Evolutionary conservation across 2,113 vertebrate species (phyloP), one percentile per base, ranked within the genome.

Genomic region (Passer montanus): DNA sequence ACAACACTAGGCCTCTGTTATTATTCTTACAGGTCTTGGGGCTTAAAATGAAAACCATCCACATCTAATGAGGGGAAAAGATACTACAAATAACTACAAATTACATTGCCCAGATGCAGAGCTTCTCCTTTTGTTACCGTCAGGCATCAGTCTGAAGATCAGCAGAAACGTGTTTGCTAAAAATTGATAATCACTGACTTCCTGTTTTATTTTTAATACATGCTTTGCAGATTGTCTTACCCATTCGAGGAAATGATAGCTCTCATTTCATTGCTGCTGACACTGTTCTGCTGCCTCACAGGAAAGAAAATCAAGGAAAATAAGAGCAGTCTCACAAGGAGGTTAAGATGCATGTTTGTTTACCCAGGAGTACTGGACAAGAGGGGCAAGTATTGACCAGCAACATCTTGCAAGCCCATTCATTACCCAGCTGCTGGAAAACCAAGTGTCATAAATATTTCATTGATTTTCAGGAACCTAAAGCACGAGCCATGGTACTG

Each of bases 141-240:
- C 6, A 87, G 37, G 56, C 78, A 84, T 33, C 52, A 68, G 52
- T 27, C 60, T 84, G 80, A 78, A 92, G 64, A 95, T 33, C 0
- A 4, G 62, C 46, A 95, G 93, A 90, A 84, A 92, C 1, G 8
- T 16, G 10, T 94, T 92, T 86, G 89, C 92, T 75, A 89, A 89
- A 92, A 92, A 94, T 30, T 93, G 77, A 67, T 90, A 81, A 96
- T 77, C 83, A 59, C 76, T 30, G 85, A 75, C 68, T 95, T 95
- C 81, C 92, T 68, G 80, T 49, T 92, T 93, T 73, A 70, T 87
- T 91, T 91, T 94, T 86, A 93, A 90, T 81, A 79, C 46, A 52
- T 9, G 52, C 64, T 86, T 68, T 89, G 76, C 88, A 92, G 76
- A 86, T 56, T 77, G 85, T 84, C 82, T 63, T 63, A 77, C 39